Evolutionary conservation across 2,888 invertebrate species (phyloP).

Genomic region (Hecatera dysodea): DNA sequence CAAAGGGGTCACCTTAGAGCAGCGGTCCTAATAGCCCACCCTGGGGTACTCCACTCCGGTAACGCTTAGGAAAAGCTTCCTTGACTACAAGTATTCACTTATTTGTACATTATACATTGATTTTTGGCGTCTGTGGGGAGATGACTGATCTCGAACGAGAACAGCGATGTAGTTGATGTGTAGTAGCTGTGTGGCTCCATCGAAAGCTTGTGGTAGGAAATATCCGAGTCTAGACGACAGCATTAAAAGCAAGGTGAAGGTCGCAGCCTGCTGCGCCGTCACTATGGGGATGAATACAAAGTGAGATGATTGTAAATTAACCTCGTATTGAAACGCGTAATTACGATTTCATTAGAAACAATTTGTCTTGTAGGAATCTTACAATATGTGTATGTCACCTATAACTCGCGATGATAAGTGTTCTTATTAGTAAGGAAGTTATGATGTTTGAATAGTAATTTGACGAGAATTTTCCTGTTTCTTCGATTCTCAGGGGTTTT

Average conservation of each 20-base stretch:
- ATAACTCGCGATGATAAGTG: slow-evolving; percentile 39
- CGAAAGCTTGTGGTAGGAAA: slow-evolving; percentile 67
- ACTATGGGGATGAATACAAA: slow-evolving; percentile 75
- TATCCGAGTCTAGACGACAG: slow-evolving; percentile 72
- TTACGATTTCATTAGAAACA: slow-evolving; percentile 56
- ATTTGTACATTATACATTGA: slow-evolving; percentile 67
- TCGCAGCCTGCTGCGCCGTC: slow-evolving; percentile 72
- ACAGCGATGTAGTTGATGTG: slow-evolving; percentile 61
- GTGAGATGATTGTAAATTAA: slow-evolving; percentile 75
- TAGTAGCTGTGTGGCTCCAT: slow-evolving; percentile 45
- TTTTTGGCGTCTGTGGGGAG: slow-evolving; percentile 11
- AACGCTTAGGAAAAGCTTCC: slow-evolving; percentile 41
- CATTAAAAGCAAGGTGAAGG: slow-evolving; percentile 83
- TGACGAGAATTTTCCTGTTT: slow-evolving; percentile 15
- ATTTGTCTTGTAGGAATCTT: slow-evolving; percentile 56
- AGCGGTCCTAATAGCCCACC: slow-evolving; percentile 75
- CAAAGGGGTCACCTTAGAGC: slow-evolving; percentile 80
- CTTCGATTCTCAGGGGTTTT: background rate
- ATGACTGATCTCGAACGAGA: slow-evolving; percentile 1
- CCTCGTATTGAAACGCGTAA: slow-evolving; percentile 70
- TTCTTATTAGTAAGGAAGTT: slow-evolving; percentile 11
- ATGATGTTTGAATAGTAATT: background rate
- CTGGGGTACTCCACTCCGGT: slow-evolving; percentile 71
- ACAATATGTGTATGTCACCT: slow-evolving; percentile 58
- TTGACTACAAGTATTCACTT: slow-evolving; percentile 27